A percentile compares a stretch with the other conserved stretches of the same genome.
Conservation (phyloP, 2,113 vertebrate species). For the Grammomys dolichurus region DNA sequence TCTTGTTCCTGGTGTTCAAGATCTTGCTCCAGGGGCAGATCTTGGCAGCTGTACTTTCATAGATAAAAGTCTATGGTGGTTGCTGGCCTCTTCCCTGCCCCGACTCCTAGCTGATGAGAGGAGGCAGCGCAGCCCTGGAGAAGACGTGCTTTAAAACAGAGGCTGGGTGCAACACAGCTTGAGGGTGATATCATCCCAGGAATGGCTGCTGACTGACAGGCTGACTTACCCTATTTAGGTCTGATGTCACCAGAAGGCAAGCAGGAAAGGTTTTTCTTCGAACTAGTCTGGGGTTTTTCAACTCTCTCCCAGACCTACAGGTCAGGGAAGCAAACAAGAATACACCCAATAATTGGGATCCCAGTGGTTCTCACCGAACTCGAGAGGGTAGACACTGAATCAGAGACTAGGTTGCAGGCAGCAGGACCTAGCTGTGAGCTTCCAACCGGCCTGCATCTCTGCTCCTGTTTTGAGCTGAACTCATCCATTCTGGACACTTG, state of each 20-base stretch:
- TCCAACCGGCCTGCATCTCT: not conserved
- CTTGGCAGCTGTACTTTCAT: not conserved
- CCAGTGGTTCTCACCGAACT: not conserved
- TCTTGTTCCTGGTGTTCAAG: not conserved
- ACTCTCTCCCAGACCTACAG: not conserved
- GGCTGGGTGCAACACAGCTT: not conserved
- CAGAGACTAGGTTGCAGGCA: no score
- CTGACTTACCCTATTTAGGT: not conserved
- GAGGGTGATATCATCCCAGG: not conserved
- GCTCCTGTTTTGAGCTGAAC: not conserved
- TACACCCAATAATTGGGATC: not conserved
- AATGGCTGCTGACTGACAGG: not conserved
- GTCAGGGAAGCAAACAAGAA: not conserved
- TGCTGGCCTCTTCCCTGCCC: not conserved
- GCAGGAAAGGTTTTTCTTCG: not conserved
- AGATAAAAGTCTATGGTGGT: not conserved
- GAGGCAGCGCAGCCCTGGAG: not conserved
- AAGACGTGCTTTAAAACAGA: not conserved
- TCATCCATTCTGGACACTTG: not conserved
- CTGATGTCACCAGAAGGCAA: not conserved
- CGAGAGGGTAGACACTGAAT: no score
- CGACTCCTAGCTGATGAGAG: not conserved
- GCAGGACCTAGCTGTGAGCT: fast-evolving
- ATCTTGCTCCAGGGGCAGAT: not conserved
- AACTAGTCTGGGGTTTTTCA: not conserved